Evolutionary conservation across 2,113 vertebrate genomes (phyloP).

Genomic region (Neodontobutis hainanensis): DNA sequence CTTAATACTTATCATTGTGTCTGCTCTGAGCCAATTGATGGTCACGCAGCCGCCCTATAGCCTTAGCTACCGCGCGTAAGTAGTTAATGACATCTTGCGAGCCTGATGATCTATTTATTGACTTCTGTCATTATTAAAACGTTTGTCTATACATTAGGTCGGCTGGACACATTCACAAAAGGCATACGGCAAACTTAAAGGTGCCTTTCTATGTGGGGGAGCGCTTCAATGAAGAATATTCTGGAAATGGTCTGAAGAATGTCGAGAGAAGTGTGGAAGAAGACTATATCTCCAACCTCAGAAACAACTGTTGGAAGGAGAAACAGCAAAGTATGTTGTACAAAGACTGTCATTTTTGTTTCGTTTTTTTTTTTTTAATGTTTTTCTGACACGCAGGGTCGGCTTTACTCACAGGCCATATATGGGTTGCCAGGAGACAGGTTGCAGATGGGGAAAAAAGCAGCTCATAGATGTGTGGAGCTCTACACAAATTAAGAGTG

Average conservation of each 20-base stretch:
- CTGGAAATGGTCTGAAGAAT: constrained; percentile 86
- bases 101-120: background rate
- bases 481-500: too few relatives aligned
- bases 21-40: constrained; percentile 95
- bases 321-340: constrained; percentile 92
- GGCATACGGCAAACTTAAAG: constrained; percentile 87
- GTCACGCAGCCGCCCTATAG: constrained; percentile 95
- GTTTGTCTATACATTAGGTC: constrained; percentile 58
- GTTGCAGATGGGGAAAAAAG: too few relatives aligned
- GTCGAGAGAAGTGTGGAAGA: constrained; percentile 95
- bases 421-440: too few relatives aligned
- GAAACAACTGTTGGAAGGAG: constrained; percentile 99
- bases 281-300: constrained; percentile 94
- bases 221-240: constrained; percentile 93
- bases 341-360: too few relatives aligned
- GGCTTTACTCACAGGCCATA: too few relatives aligned
- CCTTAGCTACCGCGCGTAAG: constrained; percentile 95
- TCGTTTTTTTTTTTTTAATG: too few relatives aligned
- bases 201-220: constrained; percentile 95
- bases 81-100: constrained; percentile 7
- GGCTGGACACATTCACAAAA: constrained; percentile 77
- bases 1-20: constrained; percentile 94
- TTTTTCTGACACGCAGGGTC: too few relatives aligned
- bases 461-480: too few relatives aligned
- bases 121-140: background rate